phyloP scores from a whole-genome alignment of 2,888 invertebrate species.

The Eupsilia transversa region DNA sequence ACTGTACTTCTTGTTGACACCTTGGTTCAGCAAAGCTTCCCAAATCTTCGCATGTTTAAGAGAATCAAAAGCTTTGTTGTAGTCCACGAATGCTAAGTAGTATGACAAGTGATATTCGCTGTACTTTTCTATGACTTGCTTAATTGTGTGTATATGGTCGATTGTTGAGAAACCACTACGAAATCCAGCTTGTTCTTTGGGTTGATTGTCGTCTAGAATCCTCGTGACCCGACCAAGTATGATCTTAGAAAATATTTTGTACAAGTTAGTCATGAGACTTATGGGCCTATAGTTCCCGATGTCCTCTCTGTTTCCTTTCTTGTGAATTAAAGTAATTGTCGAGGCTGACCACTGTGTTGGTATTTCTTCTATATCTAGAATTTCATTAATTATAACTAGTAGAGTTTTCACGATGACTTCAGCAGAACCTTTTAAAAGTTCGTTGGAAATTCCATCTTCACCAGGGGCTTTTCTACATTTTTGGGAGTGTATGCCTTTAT shows the following conservation, averaged over 20 bases:
- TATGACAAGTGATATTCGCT: neutral
- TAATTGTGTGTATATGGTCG: neutral
- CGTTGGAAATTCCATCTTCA: neutral
- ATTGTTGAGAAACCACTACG: neutral
- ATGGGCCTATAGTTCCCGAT: neutral
- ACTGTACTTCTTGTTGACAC: neutral
- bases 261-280: neutral
- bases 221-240: too few species aligned
- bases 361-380: neutral
- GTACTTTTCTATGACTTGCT: constrained; percentile 1
- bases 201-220: too few species aligned
- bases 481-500: neutral
- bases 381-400: neutral
- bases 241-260: too few species aligned
- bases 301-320: neutral
- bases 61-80: neutral
- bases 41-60: neutral
- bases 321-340: neutral
- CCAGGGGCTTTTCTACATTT: neutral
- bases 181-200: neutral
- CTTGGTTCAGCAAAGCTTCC: neutral
- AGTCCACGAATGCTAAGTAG: neutral
- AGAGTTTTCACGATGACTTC: neutral
- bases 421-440: neutral
- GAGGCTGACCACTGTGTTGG: neutral